These are phyloP conservation scores for Smittia sp. DNA, from an alignment of 2,888 invertebrate genomes.

Conservation along the genomic window DNA sequence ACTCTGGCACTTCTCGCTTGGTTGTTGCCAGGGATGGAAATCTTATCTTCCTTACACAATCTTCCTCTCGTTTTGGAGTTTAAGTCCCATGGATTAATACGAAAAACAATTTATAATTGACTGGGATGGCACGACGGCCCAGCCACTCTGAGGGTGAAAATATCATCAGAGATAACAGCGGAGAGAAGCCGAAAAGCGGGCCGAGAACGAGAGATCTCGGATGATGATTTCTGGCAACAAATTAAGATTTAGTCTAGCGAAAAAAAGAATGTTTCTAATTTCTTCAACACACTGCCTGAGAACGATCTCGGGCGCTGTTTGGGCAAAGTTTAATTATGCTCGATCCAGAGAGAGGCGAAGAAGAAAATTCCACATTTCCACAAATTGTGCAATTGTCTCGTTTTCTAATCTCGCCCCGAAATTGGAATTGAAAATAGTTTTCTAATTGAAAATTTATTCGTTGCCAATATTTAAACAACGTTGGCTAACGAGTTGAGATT, in stretches of 20 bases:
- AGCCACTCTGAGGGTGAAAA: constrained; percentile 32
- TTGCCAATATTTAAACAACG: too few species aligned
- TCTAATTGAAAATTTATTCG: too few species aligned
- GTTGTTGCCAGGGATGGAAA: background rate
- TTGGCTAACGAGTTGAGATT: too few species aligned
- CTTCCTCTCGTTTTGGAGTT: background rate
- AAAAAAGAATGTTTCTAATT: constrained; percentile 2
- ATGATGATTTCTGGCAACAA: constrained; percentile 35
- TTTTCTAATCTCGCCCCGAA: too few species aligned
- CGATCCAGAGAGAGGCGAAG: too few species aligned
- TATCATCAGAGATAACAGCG: constrained; percentile 27
- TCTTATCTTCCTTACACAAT: constrained; percentile 38
- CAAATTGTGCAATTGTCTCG: too few species aligned
- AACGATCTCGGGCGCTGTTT: constrained; percentile 36
- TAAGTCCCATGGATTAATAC: constrained; percentile 23
- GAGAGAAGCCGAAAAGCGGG: background rate
- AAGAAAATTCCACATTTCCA: too few species aligned
- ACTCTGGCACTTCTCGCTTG: constrained; percentile 15
- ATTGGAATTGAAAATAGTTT: too few species aligned
- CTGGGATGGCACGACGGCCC: constrained; percentile 12
- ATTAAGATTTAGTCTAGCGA: constrained; percentile 30
- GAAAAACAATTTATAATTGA: constrained; percentile 33
- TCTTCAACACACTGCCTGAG: constrained; percentile 5
- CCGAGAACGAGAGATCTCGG: constrained; percentile 6
- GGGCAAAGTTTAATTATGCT: background rate